Percentiles rank a stretch among this genome's conserved stretches.
Evolutionary conservation across 2,113 vertebrate genomes (phyloP).

Genomic region (Stomatorhinus ivindoensis): DNA sequence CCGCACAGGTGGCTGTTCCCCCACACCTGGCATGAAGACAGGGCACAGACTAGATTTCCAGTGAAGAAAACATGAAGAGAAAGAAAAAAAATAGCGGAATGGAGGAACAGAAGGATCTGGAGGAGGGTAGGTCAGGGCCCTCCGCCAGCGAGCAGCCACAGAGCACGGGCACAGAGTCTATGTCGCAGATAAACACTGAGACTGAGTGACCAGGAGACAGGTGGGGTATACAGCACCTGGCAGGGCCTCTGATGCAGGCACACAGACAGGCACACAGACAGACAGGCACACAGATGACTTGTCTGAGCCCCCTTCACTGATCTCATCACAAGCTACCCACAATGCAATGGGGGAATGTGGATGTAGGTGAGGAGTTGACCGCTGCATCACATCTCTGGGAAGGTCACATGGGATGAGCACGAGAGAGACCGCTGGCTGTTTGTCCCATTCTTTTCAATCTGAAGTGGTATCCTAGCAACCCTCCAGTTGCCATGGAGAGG

Average conservation of each 20-base stretch:
- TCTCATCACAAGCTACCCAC: neutral
- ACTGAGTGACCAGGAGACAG: neutral
- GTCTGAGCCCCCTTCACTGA: neutral
- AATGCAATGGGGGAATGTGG: neutral
- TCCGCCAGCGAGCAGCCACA: neutral
- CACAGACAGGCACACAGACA: neutral
- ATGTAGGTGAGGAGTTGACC: neutral
- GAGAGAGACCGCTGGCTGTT: neutral
- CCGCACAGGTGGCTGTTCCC: neutral
- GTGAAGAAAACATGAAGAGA: neutral
- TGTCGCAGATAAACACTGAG: neutral
- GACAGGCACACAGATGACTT: neutral
- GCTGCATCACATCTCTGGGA: neutral
- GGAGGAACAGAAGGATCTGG: neutral
- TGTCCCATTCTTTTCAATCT: neutral
- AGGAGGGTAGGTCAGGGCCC: neutral
- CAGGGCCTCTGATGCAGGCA: neutral
- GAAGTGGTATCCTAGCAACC: slow-evolving; percentile 6
- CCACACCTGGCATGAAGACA: neutral
- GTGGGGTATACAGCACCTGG: neutral
- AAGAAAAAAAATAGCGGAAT: neutral
- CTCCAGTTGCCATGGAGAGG: neutral
- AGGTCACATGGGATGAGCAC: neutral
- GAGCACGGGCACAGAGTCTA: neutral
- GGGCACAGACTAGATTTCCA: neutral